phyloP scores from a whole-genome alignment of 2,797 vertebrate species.

The Gallinago stenura region DNA sequence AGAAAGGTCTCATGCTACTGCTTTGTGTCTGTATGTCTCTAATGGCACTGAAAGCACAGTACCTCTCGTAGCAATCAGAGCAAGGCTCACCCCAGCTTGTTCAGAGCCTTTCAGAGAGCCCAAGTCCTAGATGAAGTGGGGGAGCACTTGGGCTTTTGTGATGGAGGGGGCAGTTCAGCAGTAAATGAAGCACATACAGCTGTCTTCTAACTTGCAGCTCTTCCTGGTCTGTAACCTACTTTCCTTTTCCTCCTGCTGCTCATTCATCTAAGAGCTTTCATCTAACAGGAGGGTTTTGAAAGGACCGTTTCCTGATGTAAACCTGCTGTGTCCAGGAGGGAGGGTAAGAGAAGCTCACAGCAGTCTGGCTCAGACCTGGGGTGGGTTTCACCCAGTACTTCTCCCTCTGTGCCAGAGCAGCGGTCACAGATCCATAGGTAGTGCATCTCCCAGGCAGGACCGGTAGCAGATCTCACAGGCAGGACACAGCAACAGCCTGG shows the following conservation, averaged over 20 bases:
- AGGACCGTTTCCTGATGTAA: slow-evolving; percentile 24
- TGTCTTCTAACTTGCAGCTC: slow-evolving; percentile 37
- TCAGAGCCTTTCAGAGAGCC: slow-evolving; percentile 43
- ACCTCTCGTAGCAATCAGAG: slow-evolving; percentile 22
- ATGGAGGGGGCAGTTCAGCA: slow-evolving; percentile 27
- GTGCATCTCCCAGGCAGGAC: neutral
- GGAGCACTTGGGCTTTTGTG: slow-evolving; percentile 18
- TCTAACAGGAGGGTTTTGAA: slow-evolving; percentile 44
- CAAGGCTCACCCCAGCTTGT: neutral
- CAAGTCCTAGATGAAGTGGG: neutral
- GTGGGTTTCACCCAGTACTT: neutral
- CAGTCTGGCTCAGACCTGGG: neutral
- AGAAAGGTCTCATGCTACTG: slow-evolving; percentile 39
- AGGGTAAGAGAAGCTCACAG: neutral
- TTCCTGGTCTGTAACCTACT: slow-evolving; percentile 66
- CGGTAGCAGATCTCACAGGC: neutral
- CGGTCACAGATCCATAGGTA: neutral
- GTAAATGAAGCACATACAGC: slow-evolving; percentile 27
- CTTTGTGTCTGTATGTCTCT: neutral
- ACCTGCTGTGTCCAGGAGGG: neutral
- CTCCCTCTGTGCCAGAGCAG: neutral
- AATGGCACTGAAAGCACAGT: neutral
- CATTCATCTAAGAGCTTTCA: slow-evolving; percentile 47
- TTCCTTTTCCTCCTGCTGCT: slow-evolving; percentile 47
- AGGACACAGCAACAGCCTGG: neutral